Base-by-base conservation (phyloP, 2,113 vertebrate genomes). In the Garra rufa region DNA sequence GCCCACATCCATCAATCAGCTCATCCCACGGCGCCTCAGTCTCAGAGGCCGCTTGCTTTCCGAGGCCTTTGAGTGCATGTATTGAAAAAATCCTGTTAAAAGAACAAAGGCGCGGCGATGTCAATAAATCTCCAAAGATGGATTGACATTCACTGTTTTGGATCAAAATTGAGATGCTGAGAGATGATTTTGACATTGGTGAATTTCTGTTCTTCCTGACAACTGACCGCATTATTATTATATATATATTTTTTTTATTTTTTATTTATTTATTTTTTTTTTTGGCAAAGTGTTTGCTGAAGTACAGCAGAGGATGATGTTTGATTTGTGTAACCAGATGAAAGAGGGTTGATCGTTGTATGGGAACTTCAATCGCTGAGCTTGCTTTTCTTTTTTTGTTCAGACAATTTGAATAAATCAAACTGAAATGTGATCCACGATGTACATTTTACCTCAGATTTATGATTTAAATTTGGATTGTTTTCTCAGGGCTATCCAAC, bases 1-100 rank as follows among this genome's bases (percentile, higher is more conserved):
- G 55, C 65, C 83, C 84, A 85, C 89, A 92, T 88, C 92, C 92
- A 92, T 93, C 92, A 92, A 91, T 90, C 91, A 91, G 87, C 87
- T 89, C 83, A 87, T 89, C 88, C 89, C 88, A 89, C 44, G 74
- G 85, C 81, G 83, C 75, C 88, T 90, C 87, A 88, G 89, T 92
- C 87, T 86, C 88, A 43, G 43, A 80, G 24, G 69, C 19, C 86
- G 65, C 46, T 70, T 70, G 65, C 82, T 75, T 81, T 89, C 86
- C 81, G 80, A 84, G 61, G 85, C 88, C 89, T 89, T 89, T 85
- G 89, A 91, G 88, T 87, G 86, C 74, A 87, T 63, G 83, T 84
- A 87, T 90, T 84, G 90, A 50, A 89, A 86, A 92, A 87, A 91
- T 84, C 81, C 59, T 46, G 77, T 83, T 41, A 43, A 61, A 82